Percentiles rank a stretch among this genome's conserved stretches.
phyloP scores from a whole-genome alignment of 2,113 vertebrate genomes.

The Antechinus stuartii region DNA sequence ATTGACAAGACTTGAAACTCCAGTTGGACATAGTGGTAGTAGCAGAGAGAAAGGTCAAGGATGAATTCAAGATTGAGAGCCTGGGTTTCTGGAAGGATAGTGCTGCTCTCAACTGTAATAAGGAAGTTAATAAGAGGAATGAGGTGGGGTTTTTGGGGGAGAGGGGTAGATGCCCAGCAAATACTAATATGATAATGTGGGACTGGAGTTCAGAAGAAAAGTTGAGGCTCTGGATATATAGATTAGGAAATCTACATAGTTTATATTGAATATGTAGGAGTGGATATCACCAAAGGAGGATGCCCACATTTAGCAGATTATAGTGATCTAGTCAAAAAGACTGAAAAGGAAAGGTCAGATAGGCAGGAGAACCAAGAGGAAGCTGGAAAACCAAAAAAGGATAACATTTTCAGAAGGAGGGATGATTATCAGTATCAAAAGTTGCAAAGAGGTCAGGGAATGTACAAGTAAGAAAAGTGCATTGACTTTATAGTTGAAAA shows the following conservation, averaged over 20 bases:
- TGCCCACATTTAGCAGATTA: neutral
- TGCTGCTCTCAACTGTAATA: neutral
- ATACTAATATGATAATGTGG: neutral
- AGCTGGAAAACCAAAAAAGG: neutral
- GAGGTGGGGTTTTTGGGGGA: neutral
- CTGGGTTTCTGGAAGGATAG: neutral
- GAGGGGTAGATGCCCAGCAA: neutral
- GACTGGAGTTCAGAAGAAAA: neutral
- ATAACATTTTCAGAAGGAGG: neutral
- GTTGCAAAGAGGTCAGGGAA: neutral
- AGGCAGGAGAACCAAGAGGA: neutral
- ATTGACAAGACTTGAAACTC: neutral
- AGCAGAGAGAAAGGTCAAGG: neutral
- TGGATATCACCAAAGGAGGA: neutral
- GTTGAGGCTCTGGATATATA: neutral
- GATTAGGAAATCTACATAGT: neutral
- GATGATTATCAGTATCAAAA: neutral
- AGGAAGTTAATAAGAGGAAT: neutral
- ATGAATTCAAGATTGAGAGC: neutral
- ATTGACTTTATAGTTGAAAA: neutral
- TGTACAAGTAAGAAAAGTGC: neutral
- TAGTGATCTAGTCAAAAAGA: neutral
- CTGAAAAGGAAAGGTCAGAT: neutral
- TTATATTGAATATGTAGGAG: neutral
- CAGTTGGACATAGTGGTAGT: neutral